phyloP scores from a whole-genome alignment of 2,113 vertebrate genomes.

The Amphiprion ocellaris region DNA sequence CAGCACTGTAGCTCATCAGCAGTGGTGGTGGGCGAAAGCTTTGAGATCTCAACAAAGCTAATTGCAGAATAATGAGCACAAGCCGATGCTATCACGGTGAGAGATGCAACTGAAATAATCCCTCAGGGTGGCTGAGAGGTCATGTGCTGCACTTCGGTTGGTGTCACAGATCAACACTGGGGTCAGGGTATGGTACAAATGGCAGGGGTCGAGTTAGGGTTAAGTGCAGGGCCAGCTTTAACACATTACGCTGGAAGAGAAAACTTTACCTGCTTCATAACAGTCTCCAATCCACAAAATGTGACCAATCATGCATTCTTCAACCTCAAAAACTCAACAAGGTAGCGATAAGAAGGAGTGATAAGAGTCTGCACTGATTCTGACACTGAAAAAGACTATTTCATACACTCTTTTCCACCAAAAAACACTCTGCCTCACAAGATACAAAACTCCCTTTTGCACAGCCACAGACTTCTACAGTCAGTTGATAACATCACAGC shows the following conservation, averaged over 20 bases:
- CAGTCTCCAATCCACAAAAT: not conserved
- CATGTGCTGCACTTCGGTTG: constrained; percentile 18
- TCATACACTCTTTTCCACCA: not conserved
- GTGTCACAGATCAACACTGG: constrained; percentile 1
- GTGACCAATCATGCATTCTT: not conserved
- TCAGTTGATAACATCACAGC: constrained; percentile 25
- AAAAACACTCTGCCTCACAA: not conserved
- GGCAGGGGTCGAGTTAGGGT: constrained; percentile 15
- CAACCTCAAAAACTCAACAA: not conserved
- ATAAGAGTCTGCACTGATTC: not conserved
- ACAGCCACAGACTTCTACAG: not conserved
- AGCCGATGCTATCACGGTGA: constrained; percentile 13
- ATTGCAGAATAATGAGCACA: constrained; percentile 69
- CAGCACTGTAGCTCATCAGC: constrained; percentile 61
- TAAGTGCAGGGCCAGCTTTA: constrained; percentile 42
- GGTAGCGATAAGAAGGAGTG: not conserved
- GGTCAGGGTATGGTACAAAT: constrained; percentile 21
- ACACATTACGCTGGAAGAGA: constrained; percentile 12
- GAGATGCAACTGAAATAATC: constrained; percentile 35
- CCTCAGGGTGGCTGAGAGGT: constrained; percentile 44
- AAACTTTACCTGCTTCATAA: constrained; percentile 19
- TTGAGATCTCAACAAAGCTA: constrained; percentile 59
- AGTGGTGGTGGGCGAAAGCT: constrained; percentile 36
- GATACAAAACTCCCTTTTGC: not conserved
- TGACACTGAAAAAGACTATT: not conserved